These are phyloP conservation scores for Tretioscincus oriximinensis DNA, from an alignment of 2,113 vertebrate species.

Conservation along the genomic window DNA sequence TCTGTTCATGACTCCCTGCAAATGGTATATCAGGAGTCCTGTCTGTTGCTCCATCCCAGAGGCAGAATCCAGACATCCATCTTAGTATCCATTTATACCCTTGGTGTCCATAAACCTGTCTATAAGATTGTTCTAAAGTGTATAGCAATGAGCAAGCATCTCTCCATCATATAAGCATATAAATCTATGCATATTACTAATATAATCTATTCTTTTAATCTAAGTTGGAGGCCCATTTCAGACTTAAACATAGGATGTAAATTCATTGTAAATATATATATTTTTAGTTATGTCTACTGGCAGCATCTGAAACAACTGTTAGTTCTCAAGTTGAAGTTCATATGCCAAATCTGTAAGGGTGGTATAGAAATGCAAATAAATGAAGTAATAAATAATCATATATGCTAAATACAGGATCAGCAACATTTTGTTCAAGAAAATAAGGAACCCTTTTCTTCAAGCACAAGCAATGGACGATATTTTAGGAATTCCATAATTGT, in stretches of 20 bases:
- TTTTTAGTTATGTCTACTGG: not conserved
- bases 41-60: no score
- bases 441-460: conserved; percentile 15
- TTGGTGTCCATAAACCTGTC: no score
- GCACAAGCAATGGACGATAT: not conserved
- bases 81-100: no score
- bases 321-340: not conserved
- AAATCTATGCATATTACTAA: not conserved
- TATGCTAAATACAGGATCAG: conserved; percentile 3
- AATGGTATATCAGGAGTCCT: no score
- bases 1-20: no score
- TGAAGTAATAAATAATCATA: not conserved
- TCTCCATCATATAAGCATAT: conserved; percentile 29
- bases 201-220: not conserved
- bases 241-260: not conserved
- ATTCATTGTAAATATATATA: not conserved
- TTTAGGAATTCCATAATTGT: not conserved
- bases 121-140: not conserved
- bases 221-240: not conserved
- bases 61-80: no score
- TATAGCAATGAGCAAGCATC: conserved; percentile 29
- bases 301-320: not conserved
- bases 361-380: no score
- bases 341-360: not conserved
- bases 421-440: not conserved